Percentiles rank a stretch among this genome's conserved stretches.
Evolutionary conservation across 2,797 vertebrate species (phyloP).

Genomic region (Microctenopoma stevenorrisi): DNA sequence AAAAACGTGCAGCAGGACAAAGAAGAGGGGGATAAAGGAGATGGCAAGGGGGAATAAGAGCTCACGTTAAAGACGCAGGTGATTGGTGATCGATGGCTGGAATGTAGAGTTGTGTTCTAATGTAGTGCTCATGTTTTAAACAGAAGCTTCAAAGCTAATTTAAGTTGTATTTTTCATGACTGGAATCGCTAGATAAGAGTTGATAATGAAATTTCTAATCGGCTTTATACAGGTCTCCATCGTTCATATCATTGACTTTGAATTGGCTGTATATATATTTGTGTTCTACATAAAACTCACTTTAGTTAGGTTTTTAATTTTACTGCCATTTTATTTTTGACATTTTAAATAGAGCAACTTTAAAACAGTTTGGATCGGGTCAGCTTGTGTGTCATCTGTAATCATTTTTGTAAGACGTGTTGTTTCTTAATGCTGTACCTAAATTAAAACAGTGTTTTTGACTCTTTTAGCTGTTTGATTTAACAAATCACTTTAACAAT

Average conservation of each 20-base stretch:
- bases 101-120: constrained; percentile 16
- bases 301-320: constrained; percentile 29
- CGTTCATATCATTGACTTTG: constrained; percentile 8
- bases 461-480: not conserved
- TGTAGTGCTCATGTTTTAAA: constrained; percentile 34
- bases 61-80: not conserved
- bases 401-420: constrained; percentile 38
- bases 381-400: constrained; percentile 6
- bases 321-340: constrained; percentile 19
- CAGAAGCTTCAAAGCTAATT: not conserved
- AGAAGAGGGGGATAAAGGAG: constrained; percentile 16
- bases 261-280: not conserved
- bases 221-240: not conserved
- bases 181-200: not conserved
- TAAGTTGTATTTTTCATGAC: not conserved
- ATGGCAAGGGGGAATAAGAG: constrained; percentile 35
- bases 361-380: constrained; percentile 18
- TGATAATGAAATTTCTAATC: constrained; percentile 4
- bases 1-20: constrained; percentile 3
- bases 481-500: too few species aligned
- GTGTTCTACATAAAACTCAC: not conserved
- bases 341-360: constrained; percentile 12
- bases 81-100: not conserved
- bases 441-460: constrained; percentile 63
- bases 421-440: constrained; percentile 36